A percentile compares a stretch with the other conserved stretches of the same genome.
Evolutionary conservation across 1,140 invertebrate genomes (phyloP).

Genomic region (Drosophila arawakana): DNA sequence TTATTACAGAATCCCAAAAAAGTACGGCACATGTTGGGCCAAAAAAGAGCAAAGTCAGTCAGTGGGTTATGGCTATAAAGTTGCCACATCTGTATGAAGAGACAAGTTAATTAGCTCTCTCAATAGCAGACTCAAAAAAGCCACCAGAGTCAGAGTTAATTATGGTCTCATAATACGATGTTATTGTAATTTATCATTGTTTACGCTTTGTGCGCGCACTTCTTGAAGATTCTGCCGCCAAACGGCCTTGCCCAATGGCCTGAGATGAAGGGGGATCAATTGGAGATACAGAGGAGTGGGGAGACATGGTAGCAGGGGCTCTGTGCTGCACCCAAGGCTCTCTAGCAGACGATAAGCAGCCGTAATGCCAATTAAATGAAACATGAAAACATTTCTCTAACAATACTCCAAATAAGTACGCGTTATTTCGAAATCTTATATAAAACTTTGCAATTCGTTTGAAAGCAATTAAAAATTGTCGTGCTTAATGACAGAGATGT

Average conservation of each 20-base stretch:
- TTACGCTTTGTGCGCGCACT: constrained; percentile 73
- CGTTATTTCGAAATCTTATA: constrained; percentile 49
- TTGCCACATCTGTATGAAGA: constrained; percentile 37
- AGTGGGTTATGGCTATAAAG: constrained; percentile 67
- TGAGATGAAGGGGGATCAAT: not conserved
- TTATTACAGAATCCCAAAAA: constrained; percentile 57
- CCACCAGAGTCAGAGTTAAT: constrained; percentile 51
- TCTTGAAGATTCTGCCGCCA: constrained; percentile 61
- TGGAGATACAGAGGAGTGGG: not conserved
- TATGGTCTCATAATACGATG: constrained; percentile 56
- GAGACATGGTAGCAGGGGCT: too few species aligned
- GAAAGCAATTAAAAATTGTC: constrained; percentile 75
- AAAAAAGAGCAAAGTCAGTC: constrained; percentile 59
- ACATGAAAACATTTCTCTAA: constrained; percentile 62
- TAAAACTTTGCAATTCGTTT: constrained; percentile 62
- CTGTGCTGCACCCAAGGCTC: constrained; percentile 8
- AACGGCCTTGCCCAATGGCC: constrained; percentile 26
- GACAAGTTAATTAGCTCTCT: constrained; percentile 71
- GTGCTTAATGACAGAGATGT: constrained; percentile 60
- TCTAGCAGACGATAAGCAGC: constrained; percentile 35
- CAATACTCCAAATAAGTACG: constrained; percentile 43
- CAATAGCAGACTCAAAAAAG: constrained; percentile 8
- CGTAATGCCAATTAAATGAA: constrained; percentile 69
- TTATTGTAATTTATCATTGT: constrained; percentile 77
- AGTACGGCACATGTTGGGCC: constrained; percentile 48